Percentiles rank a stretch among this genome's conserved stretches.
phyloP scores from a whole-genome alignment of 1,140 invertebrate species.

The Aphidius ervi region DNA sequence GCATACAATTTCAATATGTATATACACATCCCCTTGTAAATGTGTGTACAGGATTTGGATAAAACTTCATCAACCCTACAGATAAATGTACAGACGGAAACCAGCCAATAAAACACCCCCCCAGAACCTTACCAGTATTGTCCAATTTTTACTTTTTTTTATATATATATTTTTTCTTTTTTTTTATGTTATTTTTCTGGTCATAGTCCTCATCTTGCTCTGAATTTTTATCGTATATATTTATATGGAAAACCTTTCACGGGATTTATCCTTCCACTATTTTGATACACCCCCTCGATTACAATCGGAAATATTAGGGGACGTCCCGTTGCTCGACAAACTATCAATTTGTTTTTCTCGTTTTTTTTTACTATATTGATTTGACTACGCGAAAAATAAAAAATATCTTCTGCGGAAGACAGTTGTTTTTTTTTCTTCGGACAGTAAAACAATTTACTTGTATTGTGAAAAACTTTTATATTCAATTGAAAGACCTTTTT shows the following conservation, averaged over 20 bases:
- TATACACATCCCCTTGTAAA: not conserved
- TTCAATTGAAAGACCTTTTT: too few relatives aligned
- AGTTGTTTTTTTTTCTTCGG: conserved; percentile 12
- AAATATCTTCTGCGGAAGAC: conserved; percentile 17
- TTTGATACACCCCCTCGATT: conserved; percentile 50
- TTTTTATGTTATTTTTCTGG: conserved; percentile 7
- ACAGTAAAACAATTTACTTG: too few relatives aligned
- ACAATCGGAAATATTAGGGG: conserved; percentile 57
- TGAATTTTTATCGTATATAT: conserved; percentile 1
- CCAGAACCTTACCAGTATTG: conserved; percentile 38
- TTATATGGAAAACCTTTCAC: conserved; percentile 1
- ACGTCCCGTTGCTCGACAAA: conserved; percentile 51
- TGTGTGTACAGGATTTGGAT: too few relatives aligned
- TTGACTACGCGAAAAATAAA: conserved; percentile 1
- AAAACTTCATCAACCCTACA: too few relatives aligned
- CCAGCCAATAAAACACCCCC: conserved; percentile 48
- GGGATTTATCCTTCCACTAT: too few relatives aligned
- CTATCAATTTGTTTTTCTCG: conserved; percentile 52
- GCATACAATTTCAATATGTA: too few relatives aligned
- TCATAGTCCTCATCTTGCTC: conserved; percentile 26
- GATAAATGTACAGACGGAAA: conserved; percentile 34
- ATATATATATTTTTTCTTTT: too few relatives aligned
- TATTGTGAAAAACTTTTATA: too few relatives aligned
- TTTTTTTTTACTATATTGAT: conserved; percentile 19
- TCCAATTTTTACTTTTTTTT: conserved; percentile 41